These are phyloP conservation scores for Caenorhabditis latens DNA, from an alignment of 1,140 invertebrate genomes.

Conservation along the genomic window DNA sequence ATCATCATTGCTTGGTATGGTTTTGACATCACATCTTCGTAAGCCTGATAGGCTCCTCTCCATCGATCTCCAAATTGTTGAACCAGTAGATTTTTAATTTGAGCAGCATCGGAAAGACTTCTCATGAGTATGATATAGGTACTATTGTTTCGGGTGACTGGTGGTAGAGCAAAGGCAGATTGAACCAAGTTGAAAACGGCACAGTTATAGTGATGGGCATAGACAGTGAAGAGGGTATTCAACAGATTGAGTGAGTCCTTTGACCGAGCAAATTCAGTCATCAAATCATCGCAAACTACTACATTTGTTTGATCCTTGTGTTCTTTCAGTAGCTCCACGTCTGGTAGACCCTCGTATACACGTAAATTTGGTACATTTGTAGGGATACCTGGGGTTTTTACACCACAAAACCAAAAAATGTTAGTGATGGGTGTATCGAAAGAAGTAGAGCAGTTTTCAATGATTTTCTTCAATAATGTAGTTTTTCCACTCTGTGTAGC, in stretches of 20 bases:
- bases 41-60: not conserved
- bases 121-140: not conserved
- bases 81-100: not conserved
- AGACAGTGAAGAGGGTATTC: not conserved
- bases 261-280: not conserved
- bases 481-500: not conserved
- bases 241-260: not conserved
- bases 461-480: too few relatives aligned
- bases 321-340: not conserved
- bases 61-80: not conserved
- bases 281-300: conserved; percentile 1
- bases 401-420: conserved; percentile 12
- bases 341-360: not conserved
- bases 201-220: not conserved
- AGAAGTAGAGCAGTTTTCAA: not conserved
- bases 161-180: not conserved
- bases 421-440: not conserved
- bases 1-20: not conserved
- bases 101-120: not conserved
- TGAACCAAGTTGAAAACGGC: conserved; percentile 10
- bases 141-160: not conserved
- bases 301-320: not conserved
- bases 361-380: not conserved
- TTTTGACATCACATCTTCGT: not conserved
- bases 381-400: not conserved